Percentiles rank a stretch among this genome's conserved stretches.
Conservation (phyloP, 2,888 invertebrate species). For the Carterocephalus palaemon region DNA sequence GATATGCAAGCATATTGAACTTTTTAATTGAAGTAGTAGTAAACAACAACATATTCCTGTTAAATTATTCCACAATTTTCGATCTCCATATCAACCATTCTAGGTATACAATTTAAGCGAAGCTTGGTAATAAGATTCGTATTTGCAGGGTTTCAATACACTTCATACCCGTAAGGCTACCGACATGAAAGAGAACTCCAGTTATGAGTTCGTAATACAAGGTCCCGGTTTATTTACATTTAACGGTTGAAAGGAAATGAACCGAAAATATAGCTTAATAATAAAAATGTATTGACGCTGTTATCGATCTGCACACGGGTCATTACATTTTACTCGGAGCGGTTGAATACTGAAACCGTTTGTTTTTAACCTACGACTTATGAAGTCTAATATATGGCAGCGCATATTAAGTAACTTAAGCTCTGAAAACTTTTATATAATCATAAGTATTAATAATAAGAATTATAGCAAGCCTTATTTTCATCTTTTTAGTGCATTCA, state of each 20-base stretch:
- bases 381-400: slow-evolving; percentile 30
- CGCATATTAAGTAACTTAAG: no score
- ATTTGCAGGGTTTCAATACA: slow-evolving; percentile 10
- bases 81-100: neutral
- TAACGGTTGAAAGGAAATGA: slow-evolving; percentile 37
- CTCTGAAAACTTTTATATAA: no score
- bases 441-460: no score
- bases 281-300: slow-evolving; percentile 64
- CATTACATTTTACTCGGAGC: slow-evolving; percentile 63
- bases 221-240: no score
- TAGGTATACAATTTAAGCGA: neutral
- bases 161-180: neutral
- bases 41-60: neutral
- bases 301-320: slow-evolving; percentile 58
- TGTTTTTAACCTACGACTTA: neutral
- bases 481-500: no score
- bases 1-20: neutral
- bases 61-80: no score
- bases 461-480: no score
- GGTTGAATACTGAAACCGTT: slow-evolving; percentile 36
- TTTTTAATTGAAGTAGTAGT: neutral
- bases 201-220: slow-evolving; percentile 4
- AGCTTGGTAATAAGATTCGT: neutral
- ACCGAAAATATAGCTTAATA: slow-evolving; percentile 57
- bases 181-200: slow-evolving; percentile 4